phyloP scores from a whole-genome alignment of 2,797 vertebrate species.

The Echiichthys vipera region DNA sequence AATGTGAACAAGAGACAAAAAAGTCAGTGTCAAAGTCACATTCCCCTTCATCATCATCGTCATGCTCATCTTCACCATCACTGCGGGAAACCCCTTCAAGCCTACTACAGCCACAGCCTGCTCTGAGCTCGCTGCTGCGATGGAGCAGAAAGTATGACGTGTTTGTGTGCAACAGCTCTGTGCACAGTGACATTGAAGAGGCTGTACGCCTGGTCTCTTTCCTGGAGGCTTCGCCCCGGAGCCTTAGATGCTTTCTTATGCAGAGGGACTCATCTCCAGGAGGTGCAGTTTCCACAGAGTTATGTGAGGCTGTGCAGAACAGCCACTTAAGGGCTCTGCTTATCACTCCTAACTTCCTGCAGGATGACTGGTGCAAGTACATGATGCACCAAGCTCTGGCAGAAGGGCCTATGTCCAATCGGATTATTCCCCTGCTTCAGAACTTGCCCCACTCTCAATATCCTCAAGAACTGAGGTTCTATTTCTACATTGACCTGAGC shows the following conservation, averaged over 20 bases:
- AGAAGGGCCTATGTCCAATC: slow-evolving; percentile 83
- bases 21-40: neutral
- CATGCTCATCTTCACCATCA: neutral
- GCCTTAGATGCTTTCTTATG: slow-evolving; percentile 89
- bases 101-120: neutral
- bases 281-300: slow-evolving; percentile 82
- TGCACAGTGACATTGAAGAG: slow-evolving; percentile 74
- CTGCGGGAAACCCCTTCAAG: neutral
- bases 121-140: slow-evolving; percentile 68
- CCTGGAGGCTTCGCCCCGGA: slow-evolving; percentile 80
- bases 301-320: slow-evolving; percentile 83
- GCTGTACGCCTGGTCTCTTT: slow-evolving; percentile 86
- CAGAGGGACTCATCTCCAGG: slow-evolving; percentile 85
- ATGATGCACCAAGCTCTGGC: slow-evolving; percentile 91
- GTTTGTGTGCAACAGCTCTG: slow-evolving; percentile 89
- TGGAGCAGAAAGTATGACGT: slow-evolving; percentile 87
- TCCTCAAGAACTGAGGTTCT: slow-evolving; percentile 86
- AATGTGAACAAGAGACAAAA: slow-evolving; percentile 25
- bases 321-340: slow-evolving; percentile 91
- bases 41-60: neutral
- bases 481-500: slow-evolving; percentile 83
- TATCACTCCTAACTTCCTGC: slow-evolving; percentile 87
- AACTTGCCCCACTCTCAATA: slow-evolving; percentile 82
- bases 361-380: slow-evolving; percentile 90
- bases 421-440: slow-evolving; percentile 87